Base-by-base conservation (phyloP, 1,140 invertebrate species). In the Aphaenogaster floridana region DNA sequence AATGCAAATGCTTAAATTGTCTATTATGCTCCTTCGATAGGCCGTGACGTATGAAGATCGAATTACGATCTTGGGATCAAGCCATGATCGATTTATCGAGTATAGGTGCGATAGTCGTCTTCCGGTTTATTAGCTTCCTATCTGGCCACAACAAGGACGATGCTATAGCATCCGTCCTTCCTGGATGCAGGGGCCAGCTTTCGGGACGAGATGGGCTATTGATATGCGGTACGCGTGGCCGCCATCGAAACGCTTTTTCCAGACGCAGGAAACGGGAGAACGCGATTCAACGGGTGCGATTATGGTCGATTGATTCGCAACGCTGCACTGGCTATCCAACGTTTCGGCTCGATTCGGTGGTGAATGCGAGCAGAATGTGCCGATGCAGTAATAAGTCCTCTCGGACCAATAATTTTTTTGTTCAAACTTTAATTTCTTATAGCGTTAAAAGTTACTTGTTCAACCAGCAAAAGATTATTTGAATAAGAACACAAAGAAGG, bases 261-360 rank as follows among this genome's bases (percentile, higher is more conserved):
- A 69, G 63, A 69, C 69, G 52, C 50, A 63, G 80, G 42, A 71
- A 69, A 59, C 17, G 71, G 63, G 45, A 63, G 87, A 52, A 34
- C 57, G 39, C 48, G 64, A 59, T 61, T 74, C 57, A 72, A 54
- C 71, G 57, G 63, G 42, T 28, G 80, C 77, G 89, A 90, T 91
- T 90, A 88, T 79, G 87, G 78, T 86, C 90, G 89, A 91, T 91
- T 88, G 89, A 91, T 90, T 88, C 83, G 87, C 71, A 64, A 90
- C 72, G 85, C 21, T 80, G 77, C 74, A 42, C 50, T 59, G 86
- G 78, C 52, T 34, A 61, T 61, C 45, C 59, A 17, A 66, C 45
- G 64, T 89, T 83, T 66, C 57, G 54, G 39, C 39, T 17, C 78
- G 85, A 84, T 90, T 72, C 52, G 36, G 28, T 11, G 71, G 81